Percentiles rank a stretch among this genome's conserved stretches.
Conservation (phyloP, 2,113 vertebrate genomes). For the Atrichornis clamosus region DNA sequence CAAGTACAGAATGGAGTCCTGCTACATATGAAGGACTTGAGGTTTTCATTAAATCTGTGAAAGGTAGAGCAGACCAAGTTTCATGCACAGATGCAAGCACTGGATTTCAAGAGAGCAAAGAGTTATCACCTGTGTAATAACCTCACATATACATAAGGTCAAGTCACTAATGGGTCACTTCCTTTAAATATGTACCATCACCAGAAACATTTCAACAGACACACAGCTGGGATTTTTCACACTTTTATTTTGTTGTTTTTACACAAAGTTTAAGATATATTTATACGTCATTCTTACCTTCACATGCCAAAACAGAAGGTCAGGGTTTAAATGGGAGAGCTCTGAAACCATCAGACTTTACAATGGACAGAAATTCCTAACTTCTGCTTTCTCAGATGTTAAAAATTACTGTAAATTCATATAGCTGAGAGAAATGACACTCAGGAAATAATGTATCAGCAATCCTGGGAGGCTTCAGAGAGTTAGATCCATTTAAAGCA, state of each 20-base stretch:
- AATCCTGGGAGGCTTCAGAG: not conserved
- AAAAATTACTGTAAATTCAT: not conserved
- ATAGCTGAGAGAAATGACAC: not conserved
- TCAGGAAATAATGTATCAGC: not conserved
- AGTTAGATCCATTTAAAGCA: not conserved
- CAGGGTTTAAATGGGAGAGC: not conserved
- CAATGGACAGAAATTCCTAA: not conserved
- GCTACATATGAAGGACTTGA: not conserved
- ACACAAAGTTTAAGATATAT: not conserved
- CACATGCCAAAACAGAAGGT: not conserved
- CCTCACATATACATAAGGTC: not conserved
- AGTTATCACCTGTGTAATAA: not conserved
- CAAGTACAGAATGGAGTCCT: not conserved
- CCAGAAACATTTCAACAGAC: not conserved
- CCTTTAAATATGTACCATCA: not conserved
- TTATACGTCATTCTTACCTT: not conserved
- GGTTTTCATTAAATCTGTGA: not conserved
- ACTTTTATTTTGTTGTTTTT: not conserved
- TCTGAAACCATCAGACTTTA: not conserved
- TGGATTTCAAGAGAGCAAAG: not conserved
- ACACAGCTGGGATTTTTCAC: not conserved
- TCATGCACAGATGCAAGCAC: not conserved
- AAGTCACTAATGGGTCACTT: not conserved
- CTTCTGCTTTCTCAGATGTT: not conserved
- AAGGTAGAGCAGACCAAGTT: not conserved